phyloP scores from a whole-genome alignment of 2,888 invertebrate genomes.

The Erynnis tages region DNA sequence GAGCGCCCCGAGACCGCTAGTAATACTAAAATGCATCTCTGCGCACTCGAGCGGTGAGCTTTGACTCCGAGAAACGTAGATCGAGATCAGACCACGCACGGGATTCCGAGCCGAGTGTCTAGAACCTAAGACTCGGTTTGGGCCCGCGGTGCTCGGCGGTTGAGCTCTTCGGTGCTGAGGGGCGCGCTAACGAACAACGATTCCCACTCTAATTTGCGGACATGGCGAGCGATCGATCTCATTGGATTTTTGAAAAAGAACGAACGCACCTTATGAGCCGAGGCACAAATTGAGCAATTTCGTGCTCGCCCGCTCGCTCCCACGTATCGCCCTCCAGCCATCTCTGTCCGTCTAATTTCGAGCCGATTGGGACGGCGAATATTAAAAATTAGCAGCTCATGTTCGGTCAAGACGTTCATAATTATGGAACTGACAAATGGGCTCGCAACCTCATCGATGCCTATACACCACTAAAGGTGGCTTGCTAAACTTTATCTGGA shows the following conservation, averaged over 20 bases:
- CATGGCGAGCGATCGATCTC: conserved; percentile 79
- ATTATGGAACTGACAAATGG: conserved; percentile 9
- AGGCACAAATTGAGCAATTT: conserved; percentile 80
- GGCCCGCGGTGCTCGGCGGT: conserved; percentile 35
- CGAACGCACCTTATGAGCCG: conserved; percentile 64
- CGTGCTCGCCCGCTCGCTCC: conserved; percentile 59
- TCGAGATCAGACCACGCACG: conserved; percentile 50
- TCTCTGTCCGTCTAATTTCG: conserved; percentile 41
- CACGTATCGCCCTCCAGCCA: conserved; percentile 37
- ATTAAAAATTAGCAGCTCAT: conserved; percentile 55
- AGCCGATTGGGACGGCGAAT: conserved; percentile 56
- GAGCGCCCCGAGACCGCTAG: conserved; percentile 56
- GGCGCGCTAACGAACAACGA: conserved; percentile 71
- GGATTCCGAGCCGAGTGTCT: conserved; percentile 34
- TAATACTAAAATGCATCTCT: conserved; percentile 68
- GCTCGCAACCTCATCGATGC: neutral
- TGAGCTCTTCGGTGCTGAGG: conserved; percentile 41
- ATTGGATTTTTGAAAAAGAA: conserved; percentile 78
- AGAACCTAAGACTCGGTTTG: conserved; percentile 38
- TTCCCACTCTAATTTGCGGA: conserved; percentile 79
- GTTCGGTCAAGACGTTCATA: conserved; percentile 28
- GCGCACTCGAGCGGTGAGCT: conserved; percentile 63
- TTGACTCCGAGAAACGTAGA: conserved; percentile 60
- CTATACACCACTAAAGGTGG: too few relatives aligned
- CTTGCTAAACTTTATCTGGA: too few relatives aligned